phyloP scores from a whole-genome alignment of 2,888 invertebrate species.

The Schizotus pectinicornis region DNA sequence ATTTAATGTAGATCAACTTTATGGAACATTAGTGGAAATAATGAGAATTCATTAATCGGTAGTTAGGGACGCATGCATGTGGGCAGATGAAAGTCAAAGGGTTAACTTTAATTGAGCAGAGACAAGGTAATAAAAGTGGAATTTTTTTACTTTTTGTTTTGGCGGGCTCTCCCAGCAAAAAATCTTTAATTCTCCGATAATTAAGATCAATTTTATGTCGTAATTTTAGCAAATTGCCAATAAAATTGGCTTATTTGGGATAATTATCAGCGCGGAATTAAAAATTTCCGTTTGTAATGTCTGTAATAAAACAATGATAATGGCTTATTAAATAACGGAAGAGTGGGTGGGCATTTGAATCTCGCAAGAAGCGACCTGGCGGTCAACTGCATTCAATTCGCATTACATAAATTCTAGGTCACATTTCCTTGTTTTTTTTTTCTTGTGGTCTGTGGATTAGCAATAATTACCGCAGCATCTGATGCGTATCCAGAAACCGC shows the following conservation, averaged over 20 bases:
- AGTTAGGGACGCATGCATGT: not conserved
- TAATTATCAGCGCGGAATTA: too few relatives aligned
- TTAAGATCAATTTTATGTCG: too few relatives aligned
- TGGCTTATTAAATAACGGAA: conserved; percentile 13
- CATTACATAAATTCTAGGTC: conserved; percentile 26
- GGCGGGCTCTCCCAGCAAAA: too few relatives aligned
- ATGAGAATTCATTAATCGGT: too few relatives aligned
- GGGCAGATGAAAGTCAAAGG: not conserved
- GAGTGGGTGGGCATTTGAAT: conserved; percentile 21
- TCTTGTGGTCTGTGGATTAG: conserved; percentile 5
- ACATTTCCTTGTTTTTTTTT: conserved; percentile 18
- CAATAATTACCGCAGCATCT: not conserved
- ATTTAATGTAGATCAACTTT: not conserved
- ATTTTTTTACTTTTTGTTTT: too few relatives aligned
- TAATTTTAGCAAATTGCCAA: too few relatives aligned
- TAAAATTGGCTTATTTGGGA: too few relatives aligned
- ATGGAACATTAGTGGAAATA: too few relatives aligned
- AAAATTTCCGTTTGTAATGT: too few relatives aligned
- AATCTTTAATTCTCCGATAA: too few relatives aligned
- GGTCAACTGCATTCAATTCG: conserved; percentile 30
- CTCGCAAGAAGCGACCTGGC: conserved; percentile 16
- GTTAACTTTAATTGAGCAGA: not conserved
- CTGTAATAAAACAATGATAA: too few relatives aligned
- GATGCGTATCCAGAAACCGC: conserved; percentile 7
- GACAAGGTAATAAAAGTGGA: not conserved